phyloP scores from a whole-genome alignment of 2,888 invertebrate genomes.

The Neoitamus cyanurus region DNA sequence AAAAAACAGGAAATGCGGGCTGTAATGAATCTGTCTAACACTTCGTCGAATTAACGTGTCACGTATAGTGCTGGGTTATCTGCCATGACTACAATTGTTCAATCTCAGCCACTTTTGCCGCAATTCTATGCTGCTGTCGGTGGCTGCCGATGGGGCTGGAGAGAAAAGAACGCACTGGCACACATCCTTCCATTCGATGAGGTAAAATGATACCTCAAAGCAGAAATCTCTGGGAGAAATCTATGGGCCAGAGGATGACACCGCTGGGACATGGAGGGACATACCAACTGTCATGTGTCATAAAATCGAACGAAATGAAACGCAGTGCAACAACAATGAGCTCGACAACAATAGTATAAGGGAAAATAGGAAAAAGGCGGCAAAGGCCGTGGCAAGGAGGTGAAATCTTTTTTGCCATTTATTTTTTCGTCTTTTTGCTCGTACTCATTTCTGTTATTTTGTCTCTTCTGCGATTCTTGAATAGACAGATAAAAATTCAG shows the following conservation, averaged over 20 bases:
- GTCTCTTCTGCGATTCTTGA: not conserved
- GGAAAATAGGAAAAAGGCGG: not conserved
- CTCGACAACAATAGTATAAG: not conserved
- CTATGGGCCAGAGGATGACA: not conserved
- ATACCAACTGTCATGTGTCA: constrained; percentile 38
- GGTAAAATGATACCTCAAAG: not conserved
- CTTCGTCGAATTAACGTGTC: not conserved
- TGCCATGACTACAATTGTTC: not conserved
- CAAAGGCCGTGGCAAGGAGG: not conserved
- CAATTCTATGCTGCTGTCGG: not conserved
- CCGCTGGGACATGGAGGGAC: not conserved
- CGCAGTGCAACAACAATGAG: not conserved
- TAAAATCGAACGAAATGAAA: constrained; percentile 22
- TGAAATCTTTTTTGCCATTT: not conserved
- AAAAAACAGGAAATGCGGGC: not conserved
- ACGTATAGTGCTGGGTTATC: not conserved
- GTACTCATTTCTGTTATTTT: not conserved
- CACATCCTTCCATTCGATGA: not conserved
- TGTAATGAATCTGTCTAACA: constrained; percentile 1
- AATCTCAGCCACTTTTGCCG: not conserved
- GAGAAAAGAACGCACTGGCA: not conserved
- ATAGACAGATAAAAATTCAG: not conserved
- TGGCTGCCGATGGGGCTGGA: not conserved
- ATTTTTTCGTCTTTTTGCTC: not conserved
- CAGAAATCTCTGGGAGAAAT: not conserved